Evolutionary conservation across 2,113 vertebrate genomes (phyloP).

Genomic region (Forbesichthys agassizii): DNA sequence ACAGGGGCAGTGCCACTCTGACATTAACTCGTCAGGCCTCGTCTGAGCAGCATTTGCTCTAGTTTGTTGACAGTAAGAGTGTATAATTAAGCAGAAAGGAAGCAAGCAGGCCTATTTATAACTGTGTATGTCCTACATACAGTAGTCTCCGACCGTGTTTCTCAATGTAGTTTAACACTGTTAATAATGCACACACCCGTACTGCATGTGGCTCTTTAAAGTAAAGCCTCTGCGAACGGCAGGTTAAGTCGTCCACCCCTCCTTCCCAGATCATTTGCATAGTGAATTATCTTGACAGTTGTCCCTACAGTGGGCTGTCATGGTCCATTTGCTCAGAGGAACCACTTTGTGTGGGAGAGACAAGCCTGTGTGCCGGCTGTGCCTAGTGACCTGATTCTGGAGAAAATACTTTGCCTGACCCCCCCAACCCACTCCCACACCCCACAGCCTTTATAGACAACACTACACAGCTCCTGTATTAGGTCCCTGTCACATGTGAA

Average conservation of each 20-base stretch:
- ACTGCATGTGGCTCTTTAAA: background rate
- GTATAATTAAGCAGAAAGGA: slow-evolving; percentile 34
- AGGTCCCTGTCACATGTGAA: background rate
- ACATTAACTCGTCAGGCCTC: slow-evolving; percentile 35
- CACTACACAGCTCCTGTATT: background rate
- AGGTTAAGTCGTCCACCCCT: background rate
- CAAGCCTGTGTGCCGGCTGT: slow-evolving; percentile 47
- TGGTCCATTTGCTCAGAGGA: slow-evolving; percentile 24
- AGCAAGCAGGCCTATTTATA: slow-evolving; percentile 43
- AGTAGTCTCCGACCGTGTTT: background rate
- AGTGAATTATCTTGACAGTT: too few relatives aligned
- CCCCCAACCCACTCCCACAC: background rate
- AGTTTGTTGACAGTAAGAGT: slow-evolving; percentile 7
- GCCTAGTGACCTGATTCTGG: slow-evolving; percentile 61
- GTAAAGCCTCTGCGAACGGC: background rate
- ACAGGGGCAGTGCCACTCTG: slow-evolving; percentile 3
- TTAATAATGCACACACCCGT: background rate
- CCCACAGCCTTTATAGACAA: slow-evolving; percentile 3
- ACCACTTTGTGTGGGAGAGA: slow-evolving; percentile 54
- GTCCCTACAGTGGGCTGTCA: background rate
- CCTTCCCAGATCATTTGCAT: too few relatives aligned
- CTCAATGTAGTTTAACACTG: background rate
- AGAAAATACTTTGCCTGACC: slow-evolving; percentile 18
- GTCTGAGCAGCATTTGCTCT: slow-evolving; percentile 19
- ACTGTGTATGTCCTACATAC: slow-evolving; percentile 7